Percentiles rank a stretch among this genome's conserved stretches.
Evolutionary conservation across 2,888 invertebrate species (phyloP).

Genomic region (Ecdyonurus torrentis): DNA sequence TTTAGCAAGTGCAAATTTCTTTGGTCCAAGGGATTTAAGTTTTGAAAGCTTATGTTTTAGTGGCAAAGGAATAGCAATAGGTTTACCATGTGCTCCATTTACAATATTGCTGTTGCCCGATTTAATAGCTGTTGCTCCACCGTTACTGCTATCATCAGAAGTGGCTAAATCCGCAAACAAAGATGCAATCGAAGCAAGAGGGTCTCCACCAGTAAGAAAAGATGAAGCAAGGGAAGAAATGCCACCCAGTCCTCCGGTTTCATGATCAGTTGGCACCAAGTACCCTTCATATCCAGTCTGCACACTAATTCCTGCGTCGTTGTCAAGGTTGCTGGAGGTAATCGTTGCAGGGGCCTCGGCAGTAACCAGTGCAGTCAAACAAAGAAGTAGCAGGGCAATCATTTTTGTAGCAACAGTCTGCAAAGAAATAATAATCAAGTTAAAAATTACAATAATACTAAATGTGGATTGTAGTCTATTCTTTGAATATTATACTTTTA

Average conservation of each 20-base stretch:
- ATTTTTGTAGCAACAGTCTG: no score
- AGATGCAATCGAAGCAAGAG: not conserved
- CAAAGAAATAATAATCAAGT: no score
- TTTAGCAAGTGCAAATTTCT: not conserved
- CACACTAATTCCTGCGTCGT: conserved; percentile 14
- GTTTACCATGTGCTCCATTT: not conserved
- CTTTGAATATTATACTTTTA: no score
- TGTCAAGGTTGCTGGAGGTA: no score
- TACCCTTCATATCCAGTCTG: conserved; percentile 18
- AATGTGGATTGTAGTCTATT: no score
- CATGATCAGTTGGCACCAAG: conserved; percentile 12
- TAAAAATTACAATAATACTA: no score
- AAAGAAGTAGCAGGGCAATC: no score
- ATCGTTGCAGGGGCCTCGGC: not conserved
- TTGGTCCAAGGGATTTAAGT: no score
- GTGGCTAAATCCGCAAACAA: no score
- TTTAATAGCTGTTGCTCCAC: not conserved
- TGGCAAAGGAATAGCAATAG: not conserved
- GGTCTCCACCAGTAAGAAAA: not conserved
- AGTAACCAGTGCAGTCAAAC: not conserved
- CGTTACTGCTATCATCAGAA: not conserved
- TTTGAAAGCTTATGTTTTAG: not conserved
- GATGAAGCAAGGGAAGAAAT: not conserved
- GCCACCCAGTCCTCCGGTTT: not conserved
- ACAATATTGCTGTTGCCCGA: no score